phyloP scores from a whole-genome alignment of 2,888 invertebrate species.

The Panorpa germanica region DNA sequence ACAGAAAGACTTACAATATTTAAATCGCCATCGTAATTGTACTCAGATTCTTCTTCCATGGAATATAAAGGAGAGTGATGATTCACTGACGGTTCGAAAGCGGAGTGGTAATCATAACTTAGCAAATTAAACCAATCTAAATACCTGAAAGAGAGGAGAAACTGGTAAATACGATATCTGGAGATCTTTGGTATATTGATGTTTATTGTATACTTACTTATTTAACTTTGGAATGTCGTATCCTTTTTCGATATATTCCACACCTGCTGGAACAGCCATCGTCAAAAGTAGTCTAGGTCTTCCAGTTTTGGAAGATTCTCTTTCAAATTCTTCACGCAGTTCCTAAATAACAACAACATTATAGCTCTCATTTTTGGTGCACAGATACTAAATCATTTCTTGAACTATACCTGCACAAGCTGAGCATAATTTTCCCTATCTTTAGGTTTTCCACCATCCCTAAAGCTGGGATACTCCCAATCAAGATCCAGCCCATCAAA shows the following conservation, averaged over 20 bases:
- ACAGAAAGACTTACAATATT: constrained; percentile 54
- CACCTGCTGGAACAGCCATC: constrained; percentile 88
- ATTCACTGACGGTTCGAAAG: constrained; percentile 77
- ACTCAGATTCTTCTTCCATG: constrained; percentile 61
- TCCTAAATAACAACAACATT: constrained; percentile 35
- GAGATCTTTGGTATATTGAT: constrained; percentile 4
- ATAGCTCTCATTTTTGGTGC: constrained; percentile 2
- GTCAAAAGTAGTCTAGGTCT: constrained; percentile 61
- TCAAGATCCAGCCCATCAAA: constrained; percentile 88
- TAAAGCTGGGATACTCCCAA: constrained; percentile 43
- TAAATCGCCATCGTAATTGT: constrained; percentile 71
- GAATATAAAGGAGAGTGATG: constrained; percentile 79
- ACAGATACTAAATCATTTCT: constrained; percentile 5
- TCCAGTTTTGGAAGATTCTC: constrained; percentile 69
- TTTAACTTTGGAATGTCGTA: constrained; percentile 78
- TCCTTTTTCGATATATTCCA: constrained; percentile 83
- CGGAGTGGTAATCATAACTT: constrained; percentile 84
- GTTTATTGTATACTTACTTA: constrained; percentile 32
- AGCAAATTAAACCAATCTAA: constrained; percentile 84
- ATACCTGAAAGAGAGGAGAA: constrained; percentile 31
- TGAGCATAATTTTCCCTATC: constrained; percentile 77
- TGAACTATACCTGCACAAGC: constrained; percentile 46
- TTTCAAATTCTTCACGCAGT: constrained; percentile 72
- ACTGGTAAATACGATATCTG: constrained; percentile 2
- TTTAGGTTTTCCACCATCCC: constrained; percentile 50